These are phyloP conservation scores for Caerostris darwini DNA, from an alignment of 1,140 invertebrate species.

Conservation along the genomic window DNA sequence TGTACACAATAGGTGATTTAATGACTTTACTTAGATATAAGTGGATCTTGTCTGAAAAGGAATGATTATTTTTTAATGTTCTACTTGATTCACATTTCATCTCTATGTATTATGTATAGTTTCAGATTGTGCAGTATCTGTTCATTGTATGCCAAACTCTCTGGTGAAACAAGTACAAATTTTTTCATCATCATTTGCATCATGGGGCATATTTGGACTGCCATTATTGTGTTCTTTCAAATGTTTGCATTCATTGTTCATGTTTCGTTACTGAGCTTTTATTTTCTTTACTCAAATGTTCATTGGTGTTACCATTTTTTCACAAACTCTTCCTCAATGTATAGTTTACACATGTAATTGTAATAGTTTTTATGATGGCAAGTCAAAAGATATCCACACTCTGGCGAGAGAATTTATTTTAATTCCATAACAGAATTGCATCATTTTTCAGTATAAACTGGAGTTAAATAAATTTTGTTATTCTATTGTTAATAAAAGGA, in stretches of 20 bases:
- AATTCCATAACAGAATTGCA: too few relatives aligned
- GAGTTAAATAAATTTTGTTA: too few relatives aligned
- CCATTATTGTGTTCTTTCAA: slow-evolving; percentile 64
- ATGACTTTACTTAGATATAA: neutral
- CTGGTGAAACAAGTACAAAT: slow-evolving; percentile 65
- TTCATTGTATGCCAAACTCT: slow-evolving; percentile 72
- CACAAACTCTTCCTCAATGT: slow-evolving; percentile 35
- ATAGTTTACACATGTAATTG: slow-evolving; percentile 27
- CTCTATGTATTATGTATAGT: slow-evolving; percentile 50
- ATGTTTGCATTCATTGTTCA: slow-evolving; percentile 54
- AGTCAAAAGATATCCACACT: too few relatives aligned
- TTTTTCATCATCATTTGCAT: slow-evolving; percentile 72
- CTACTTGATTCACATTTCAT: slow-evolving; percentile 26
- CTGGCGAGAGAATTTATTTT: too few relatives aligned
- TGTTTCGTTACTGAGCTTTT: slow-evolving; percentile 62
- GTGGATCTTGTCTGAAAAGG: neutral
- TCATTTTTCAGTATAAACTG: too few relatives aligned
- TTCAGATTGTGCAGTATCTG: slow-evolving; percentile 50
- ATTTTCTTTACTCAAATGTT: slow-evolving; percentile 40
- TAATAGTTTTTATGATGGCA: neutral
- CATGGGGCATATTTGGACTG: slow-evolving; percentile 64
- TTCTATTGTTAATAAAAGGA: too few relatives aligned
- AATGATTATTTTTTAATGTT: neutral
- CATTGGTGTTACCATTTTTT: slow-evolving; percentile 47
- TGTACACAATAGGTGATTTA: neutral